Evolutionary conservation across 2,888 invertebrate species (phyloP).

Genomic region (Synergus gifuensis): DNA sequence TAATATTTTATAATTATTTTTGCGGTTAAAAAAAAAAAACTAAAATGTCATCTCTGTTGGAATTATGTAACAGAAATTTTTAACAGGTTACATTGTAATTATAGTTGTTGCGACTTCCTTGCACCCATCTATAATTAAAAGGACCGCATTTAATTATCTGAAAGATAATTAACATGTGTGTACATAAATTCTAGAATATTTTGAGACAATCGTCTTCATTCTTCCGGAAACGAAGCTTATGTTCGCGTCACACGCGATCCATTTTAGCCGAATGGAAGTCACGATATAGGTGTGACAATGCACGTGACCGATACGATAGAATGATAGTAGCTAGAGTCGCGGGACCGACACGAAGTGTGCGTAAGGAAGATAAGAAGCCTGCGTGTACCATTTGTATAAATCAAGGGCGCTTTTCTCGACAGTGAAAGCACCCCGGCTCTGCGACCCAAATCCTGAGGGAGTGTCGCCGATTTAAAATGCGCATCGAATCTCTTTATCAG

Average conservation of each 20-base stretch:
- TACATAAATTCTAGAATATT: slow-evolving; percentile 27
- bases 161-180: not conserved
- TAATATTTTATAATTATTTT: too few species aligned
- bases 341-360: slow-evolving; percentile 42
- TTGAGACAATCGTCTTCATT: slow-evolving; percentile 36
- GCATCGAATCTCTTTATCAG: slow-evolving; percentile 55
- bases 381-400: slow-evolving; percentile 52
- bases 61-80: too few species aligned
- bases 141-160: not conserved
- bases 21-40: too few species aligned
- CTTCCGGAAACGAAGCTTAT: slow-evolving; percentile 37
- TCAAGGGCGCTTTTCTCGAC: slow-evolving; percentile 44
- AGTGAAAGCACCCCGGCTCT: slow-evolving; percentile 2
- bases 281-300: slow-evolving; percentile 52
- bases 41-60: too few species aligned
- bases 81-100: too few species aligned
- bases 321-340: slow-evolving; percentile 49
- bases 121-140: not conserved
- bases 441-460: slow-evolving; percentile 49
- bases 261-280: slow-evolving; percentile 42
- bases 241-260: slow-evolving; percentile 45
- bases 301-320: slow-evolving; percentile 57
- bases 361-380: slow-evolving; percentile 31
- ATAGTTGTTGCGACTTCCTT: too few species aligned
- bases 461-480: slow-evolving; percentile 53